Evolutionary conservation across 1,140 invertebrate genomes (phyloP).

Genomic region (Cydia splendana): DNA sequence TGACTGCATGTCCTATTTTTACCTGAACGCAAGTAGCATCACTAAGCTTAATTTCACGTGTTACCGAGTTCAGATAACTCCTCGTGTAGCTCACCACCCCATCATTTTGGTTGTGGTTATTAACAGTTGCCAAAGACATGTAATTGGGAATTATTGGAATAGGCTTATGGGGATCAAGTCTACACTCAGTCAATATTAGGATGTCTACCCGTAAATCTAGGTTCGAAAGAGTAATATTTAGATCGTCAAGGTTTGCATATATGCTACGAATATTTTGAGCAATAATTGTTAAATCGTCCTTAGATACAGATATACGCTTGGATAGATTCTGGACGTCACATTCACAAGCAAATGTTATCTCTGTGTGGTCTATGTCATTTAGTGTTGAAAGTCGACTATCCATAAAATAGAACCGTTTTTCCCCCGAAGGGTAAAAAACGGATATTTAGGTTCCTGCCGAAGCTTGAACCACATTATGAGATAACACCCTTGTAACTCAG

Average conservation of each 20-base stretch:
- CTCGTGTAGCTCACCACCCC: background rate
- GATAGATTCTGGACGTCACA: background rate
- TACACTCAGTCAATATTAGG: slow-evolving; percentile 40
- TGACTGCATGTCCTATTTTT: background rate
- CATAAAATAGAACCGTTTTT: too few species aligned
- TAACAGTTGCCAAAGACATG: background rate
- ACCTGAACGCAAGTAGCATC: background rate
- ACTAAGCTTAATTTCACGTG: background rate
- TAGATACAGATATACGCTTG: background rate
- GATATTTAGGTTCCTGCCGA: too few species aligned
- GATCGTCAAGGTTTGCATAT: slow-evolving; percentile 38
- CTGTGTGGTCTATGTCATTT: too few species aligned
- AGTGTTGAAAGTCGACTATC: background rate
- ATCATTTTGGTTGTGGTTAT: slow-evolving; percentile 4
- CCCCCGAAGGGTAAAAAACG: too few species aligned
- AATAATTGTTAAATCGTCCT: background rate
- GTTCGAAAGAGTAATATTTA: slow-evolving; percentile 20
- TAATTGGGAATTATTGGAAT: background rate
- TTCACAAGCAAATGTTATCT: background rate
- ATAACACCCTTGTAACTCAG: too few species aligned
- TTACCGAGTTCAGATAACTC: background rate
- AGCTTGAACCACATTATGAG: too few species aligned
- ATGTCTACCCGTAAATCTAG: slow-evolving; percentile 32
- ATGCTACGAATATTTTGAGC: slow-evolving; percentile 40
- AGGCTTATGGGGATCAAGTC: slow-evolving; percentile 35